Percentiles rank a stretch among this genome's conserved stretches.
Conservation (phyloP, 2,888 invertebrate genomes). For the Caenorhabditis imperialis region DNA sequence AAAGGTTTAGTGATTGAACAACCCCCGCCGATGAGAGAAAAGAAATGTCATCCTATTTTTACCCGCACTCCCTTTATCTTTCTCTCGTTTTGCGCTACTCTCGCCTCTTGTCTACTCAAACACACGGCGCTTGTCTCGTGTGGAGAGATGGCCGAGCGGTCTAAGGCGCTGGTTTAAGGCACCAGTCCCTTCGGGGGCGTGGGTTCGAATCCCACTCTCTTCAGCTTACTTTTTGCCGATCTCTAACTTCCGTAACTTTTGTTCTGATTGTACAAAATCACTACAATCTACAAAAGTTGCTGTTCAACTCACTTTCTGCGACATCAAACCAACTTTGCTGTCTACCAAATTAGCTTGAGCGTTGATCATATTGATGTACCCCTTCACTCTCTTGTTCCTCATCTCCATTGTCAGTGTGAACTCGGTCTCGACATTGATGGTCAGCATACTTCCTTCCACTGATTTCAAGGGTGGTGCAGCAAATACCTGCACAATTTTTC, state of each 20-base stretch:
- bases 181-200: slow-evolving; percentile 87
- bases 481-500: slow-evolving; percentile 49
- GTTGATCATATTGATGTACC: slow-evolving; percentile 71
- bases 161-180: slow-evolving; percentile 92
- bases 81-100: background rate
- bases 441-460: slow-evolving; percentile 61
- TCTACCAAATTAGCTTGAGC: slow-evolving; percentile 70
- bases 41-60: background rate
- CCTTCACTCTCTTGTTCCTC: slow-evolving; percentile 70
- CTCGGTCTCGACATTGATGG: slow-evolving; percentile 68
- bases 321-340: slow-evolving; percentile 69
- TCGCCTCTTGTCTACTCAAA: too few relatives aligned
- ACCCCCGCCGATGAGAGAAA: background rate
- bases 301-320: slow-evolving; percentile 69
- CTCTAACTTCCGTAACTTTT: background rate
- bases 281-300: too few relatives aligned
- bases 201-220: slow-evolving; percentile 86
- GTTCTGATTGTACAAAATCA: too few relatives aligned
- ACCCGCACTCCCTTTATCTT: background rate
- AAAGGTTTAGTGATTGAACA: background rate
- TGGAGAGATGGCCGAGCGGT: slow-evolving; percentile 85
- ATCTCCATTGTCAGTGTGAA: slow-evolving; percentile 70
- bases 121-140: too few relatives aligned
- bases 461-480: slow-evolving; percentile 57
- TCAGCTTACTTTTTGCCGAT: slow-evolving; percentile 6